These are phyloP conservation scores for Pseudoips prasinana DNA, from an alignment of 2,888 invertebrate genomes.

Conservation along the genomic window DNA sequence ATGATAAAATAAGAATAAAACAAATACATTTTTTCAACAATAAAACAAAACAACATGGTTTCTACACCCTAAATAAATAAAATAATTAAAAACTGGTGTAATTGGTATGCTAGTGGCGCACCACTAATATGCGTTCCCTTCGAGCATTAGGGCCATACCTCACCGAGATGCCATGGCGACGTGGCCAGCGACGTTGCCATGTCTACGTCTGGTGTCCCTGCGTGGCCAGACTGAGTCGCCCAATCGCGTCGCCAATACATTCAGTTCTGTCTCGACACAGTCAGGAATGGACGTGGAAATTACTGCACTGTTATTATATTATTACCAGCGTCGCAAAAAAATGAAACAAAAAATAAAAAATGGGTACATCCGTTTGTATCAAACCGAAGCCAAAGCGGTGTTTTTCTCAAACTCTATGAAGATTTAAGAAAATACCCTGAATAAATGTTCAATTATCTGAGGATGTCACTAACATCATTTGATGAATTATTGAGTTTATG, in stretches of 20 bases:
- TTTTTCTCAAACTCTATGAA: slow-evolving; percentile 18
- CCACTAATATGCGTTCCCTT: too few relatives aligned
- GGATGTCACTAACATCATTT: slow-evolving; percentile 23
- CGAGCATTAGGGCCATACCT: too few relatives aligned
- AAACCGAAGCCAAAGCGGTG: slow-evolving; percentile 14
- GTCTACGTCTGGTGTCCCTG: slow-evolving; percentile 15
- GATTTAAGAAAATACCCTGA: slow-evolving; percentile 24
- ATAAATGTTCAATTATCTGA: slow-evolving; percentile 20
- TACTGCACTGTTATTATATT: slow-evolving; percentile 10
- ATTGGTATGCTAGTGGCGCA: too few relatives aligned
- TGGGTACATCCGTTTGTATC: slow-evolving; percentile 6
- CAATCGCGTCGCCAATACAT: slow-evolving; percentile 18
- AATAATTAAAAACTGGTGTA: too few relatives aligned
- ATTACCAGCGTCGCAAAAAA: too few relatives aligned
- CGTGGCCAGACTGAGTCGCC: slow-evolving; percentile 19
- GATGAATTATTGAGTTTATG: slow-evolving; percentile 27
- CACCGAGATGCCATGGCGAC: too few relatives aligned
- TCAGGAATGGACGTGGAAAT: slow-evolving; percentile 15
- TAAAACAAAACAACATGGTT: too few relatives aligned
- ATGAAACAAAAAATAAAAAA: slow-evolving; percentile 7
- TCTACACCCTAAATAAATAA: too few relatives aligned
- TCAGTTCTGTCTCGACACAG: slow-evolving; percentile 10
- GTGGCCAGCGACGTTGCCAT: slow-evolving; percentile 8
- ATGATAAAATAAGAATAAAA: too few relatives aligned
- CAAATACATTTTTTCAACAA: too few relatives aligned